These are phyloP conservation scores for Paramormyrops hopkinsi DNA, from an alignment of 2,797 vertebrate species.

Conservation along the genomic window DNA sequence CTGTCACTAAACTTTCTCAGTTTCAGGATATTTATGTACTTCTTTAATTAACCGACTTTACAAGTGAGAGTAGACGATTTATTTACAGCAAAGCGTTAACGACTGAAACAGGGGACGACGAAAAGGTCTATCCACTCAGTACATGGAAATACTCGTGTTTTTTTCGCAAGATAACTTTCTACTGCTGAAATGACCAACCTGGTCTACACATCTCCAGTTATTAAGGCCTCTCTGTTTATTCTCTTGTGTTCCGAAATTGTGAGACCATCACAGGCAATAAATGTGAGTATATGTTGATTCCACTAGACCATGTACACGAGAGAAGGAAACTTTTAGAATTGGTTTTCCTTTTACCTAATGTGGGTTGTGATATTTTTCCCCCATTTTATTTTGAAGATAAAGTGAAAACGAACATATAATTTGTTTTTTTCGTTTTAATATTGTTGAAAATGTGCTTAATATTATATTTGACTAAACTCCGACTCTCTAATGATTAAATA, in stretches of 20 bases:
- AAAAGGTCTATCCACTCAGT: background rate
- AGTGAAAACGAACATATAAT: background rate
- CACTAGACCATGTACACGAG: background rate
- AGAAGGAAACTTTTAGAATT: background rate
- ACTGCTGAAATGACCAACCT: background rate
- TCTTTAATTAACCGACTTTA: background rate
- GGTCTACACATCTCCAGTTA: background rate
- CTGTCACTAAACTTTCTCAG: background rate
- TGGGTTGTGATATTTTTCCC: background rate
- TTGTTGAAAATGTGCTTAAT: background rate
- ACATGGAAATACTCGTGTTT: background rate
- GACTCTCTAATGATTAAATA: background rate
- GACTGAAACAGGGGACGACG: background rate
- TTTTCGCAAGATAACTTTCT: background rate
- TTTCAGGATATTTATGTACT: background rate
- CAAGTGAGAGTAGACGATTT: background rate
- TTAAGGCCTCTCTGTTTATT: background rate
- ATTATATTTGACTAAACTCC: background rate
- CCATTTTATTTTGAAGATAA: background rate
- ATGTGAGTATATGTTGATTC: background rate
- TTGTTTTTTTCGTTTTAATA: background rate
- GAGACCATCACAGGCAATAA: background rate
- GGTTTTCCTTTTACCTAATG: background rate
- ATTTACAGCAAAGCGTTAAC: background rate
- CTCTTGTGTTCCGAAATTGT: background rate